phyloP scores from a whole-genome alignment of 2,888 invertebrate species.

The Lasius platythorax region DNA sequence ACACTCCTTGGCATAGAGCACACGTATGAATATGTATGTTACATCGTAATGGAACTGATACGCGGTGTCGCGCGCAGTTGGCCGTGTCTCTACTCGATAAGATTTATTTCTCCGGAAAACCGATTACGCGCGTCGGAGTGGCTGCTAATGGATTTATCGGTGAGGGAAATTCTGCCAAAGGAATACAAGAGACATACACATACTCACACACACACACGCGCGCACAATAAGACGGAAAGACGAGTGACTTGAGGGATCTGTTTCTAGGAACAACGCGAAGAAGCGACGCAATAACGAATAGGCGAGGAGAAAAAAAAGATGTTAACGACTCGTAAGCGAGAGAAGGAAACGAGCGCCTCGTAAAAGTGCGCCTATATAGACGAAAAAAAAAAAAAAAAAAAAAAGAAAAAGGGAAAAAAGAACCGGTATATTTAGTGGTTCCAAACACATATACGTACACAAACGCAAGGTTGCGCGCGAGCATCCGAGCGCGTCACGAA shows the following conservation, averaged over 20 bases:
- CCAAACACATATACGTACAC: background rate
- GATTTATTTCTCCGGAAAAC: conserved; percentile 37
- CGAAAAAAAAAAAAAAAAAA: background rate
- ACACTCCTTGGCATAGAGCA: conserved; percentile 5
- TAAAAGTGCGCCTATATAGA: background rate
- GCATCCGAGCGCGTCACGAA: conserved; percentile 7
- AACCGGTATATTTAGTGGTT: conserved; percentile 44
- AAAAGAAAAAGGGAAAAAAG: too few relatives aligned
- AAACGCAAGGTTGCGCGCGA: background rate
- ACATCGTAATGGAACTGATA: conserved; percentile 25
- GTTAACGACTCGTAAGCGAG: background rate
- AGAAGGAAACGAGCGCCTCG: background rate
- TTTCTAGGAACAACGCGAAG: conserved; percentile 22
- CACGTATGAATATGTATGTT: conserved; percentile 13
- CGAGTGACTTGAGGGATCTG: conserved; percentile 1
- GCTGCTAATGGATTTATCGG: conserved; percentile 36
- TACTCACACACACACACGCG: background rate
- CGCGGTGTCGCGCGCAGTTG: background rate
- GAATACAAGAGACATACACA: background rate
- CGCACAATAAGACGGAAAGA: background rate
- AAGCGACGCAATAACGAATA: background rate
- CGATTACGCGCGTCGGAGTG: conserved; percentile 21
- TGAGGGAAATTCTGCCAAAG: background rate
- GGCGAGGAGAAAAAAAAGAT: background rate
- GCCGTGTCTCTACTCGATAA: background rate